Conservation (phyloP, 2,113 vertebrate genomes). For the Centropus bengalensis region DNA sequence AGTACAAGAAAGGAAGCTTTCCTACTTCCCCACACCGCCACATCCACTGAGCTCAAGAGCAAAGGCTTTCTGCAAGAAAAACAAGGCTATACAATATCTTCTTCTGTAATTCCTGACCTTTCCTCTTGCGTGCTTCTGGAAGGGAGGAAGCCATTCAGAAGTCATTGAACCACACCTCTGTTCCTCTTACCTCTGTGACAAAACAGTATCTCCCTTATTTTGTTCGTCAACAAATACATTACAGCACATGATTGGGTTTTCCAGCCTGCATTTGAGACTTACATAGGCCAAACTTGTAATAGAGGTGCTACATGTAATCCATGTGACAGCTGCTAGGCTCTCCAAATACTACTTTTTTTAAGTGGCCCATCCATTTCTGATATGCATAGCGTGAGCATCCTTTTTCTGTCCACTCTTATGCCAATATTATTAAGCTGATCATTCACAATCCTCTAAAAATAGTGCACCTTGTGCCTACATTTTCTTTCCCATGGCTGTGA, state of each 20-base stretch:
- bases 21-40: not conserved
- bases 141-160: not conserved
- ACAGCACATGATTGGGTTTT: not conserved
- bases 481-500: conserved; percentile 16
- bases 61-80: not conserved
- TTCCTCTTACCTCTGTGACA: fast-evolving
- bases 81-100: not conserved
- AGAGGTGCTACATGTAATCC: not conserved
- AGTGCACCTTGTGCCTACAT: not conserved
- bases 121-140: not conserved
- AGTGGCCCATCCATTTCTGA: not conserved
- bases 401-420: not conserved
- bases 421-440: not conserved
- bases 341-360: not conserved
- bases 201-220: not conserved
- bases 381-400: not conserved
- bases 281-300: not conserved
- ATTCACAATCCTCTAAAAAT: not conserved
- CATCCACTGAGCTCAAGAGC: not conserved
- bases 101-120: not conserved
- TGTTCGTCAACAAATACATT: not conserved
- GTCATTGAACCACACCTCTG: not conserved
- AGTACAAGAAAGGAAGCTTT: not conserved
- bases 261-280: not conserved
- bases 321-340: not conserved